Evolutionary conservation across 2,113 vertebrate species (phyloP).

Genomic region (Polypterus senegalus): DNA sequence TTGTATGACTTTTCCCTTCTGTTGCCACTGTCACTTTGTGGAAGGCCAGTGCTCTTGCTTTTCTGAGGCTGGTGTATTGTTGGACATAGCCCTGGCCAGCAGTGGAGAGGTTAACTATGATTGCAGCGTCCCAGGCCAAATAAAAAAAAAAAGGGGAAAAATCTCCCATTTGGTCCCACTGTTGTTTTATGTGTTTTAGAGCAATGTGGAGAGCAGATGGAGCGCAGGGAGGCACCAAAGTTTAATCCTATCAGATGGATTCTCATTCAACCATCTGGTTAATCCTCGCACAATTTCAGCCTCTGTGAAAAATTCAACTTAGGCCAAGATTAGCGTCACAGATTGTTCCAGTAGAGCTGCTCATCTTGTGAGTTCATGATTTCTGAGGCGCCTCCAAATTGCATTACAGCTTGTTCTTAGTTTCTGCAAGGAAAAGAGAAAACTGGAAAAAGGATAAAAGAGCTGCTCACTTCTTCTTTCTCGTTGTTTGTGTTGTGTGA

Average conservation of each 20-base stretch:
- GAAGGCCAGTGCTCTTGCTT: too few species aligned
- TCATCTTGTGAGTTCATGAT: slow-evolving; percentile 65
- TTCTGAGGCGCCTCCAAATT: slow-evolving; percentile 53
- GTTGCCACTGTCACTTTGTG: too few species aligned
- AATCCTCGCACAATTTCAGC: slow-evolving; percentile 74
- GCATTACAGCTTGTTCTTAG: slow-evolving; percentile 52
- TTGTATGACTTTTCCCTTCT: too few species aligned
- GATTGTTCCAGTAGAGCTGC: slow-evolving; percentile 74
- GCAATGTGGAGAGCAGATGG: slow-evolving; percentile 70
- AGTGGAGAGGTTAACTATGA: too few species aligned
- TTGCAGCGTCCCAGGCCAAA: neutral
- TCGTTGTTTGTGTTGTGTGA: too few species aligned
- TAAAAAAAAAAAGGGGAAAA: slow-evolving; percentile 2
- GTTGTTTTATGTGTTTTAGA: slow-evolving; percentile 20
- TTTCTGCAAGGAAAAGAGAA: slow-evolving; percentile 34
- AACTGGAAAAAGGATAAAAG: slow-evolving; percentile 45
- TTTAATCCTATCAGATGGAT: slow-evolving; percentile 96
- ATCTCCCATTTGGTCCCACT: slow-evolving; percentile 26
- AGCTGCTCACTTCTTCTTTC: slow-evolving; percentile 41
- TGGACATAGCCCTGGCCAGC: too few species aligned
- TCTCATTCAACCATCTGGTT: slow-evolving; percentile 91
- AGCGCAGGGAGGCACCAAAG: slow-evolving; percentile 75
- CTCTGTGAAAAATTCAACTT: slow-evolving; percentile 73
- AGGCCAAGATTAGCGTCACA: slow-evolving; percentile 78
- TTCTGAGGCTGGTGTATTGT: too few species aligned